Conservation (phyloP, 2,797 vertebrate species). For the Schizopygopsis pylzovi region DNA sequence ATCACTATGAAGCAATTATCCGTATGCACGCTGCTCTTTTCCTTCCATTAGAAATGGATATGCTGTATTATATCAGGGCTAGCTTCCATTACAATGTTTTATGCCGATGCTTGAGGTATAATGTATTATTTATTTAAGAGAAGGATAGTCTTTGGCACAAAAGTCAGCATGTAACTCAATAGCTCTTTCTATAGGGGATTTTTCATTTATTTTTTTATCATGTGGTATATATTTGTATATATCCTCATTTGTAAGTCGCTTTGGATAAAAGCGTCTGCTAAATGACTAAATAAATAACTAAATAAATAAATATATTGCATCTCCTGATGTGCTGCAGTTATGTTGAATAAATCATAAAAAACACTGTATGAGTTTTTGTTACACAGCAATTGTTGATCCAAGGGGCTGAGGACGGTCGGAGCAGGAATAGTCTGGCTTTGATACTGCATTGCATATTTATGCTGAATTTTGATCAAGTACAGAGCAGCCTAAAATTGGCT, state of each 20-base stretch:
- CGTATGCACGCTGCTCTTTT: neutral
- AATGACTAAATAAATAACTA: no score
- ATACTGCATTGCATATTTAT: no score
- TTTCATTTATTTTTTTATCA: neutral
- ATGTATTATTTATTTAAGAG: slow-evolving; percentile 34
- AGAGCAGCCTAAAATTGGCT: no score
- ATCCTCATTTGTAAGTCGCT: no score
- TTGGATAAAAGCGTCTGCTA: no score
- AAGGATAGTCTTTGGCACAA: slow-evolving; percentile 1
- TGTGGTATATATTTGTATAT: neutral
- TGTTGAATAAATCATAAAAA: neutral
- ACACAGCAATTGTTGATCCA: no score
- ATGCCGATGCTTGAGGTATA: slow-evolving; percentile 3
- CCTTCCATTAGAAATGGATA: slow-evolving; percentile 27
- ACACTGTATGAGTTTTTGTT: no score
- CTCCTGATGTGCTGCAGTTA: neutral
- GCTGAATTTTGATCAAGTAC: no score
- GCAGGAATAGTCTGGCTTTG: no score
- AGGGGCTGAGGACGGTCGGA: no score
- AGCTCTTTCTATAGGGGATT: neutral
- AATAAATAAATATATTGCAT: no score
- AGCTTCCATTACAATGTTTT: slow-evolving; percentile 7
- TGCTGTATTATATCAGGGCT: slow-evolving; percentile 1
- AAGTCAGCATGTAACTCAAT: slow-evolving; percentile 63
- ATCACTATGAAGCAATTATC: slow-evolving; percentile 16